Evolutionary conservation across 2,113 vertebrate species (phyloP), one percentile per base, ranked within the genome.

Genomic region (Pseudorasbora parva): DNA sequence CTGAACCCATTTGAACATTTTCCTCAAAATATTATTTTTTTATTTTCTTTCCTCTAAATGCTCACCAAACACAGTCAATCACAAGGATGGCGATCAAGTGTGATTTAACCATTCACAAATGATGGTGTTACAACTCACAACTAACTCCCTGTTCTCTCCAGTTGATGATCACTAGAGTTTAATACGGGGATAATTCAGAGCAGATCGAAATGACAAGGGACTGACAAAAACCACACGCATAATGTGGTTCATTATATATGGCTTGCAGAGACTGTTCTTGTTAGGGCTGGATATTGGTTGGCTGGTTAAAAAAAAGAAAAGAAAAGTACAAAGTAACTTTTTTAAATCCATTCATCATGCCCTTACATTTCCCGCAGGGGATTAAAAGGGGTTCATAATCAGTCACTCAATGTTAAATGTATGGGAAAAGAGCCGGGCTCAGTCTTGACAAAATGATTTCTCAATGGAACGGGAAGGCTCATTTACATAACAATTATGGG

Each of bases 401-500:
- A 91, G 91, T 91, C 90, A 92, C 91, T 91, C 88, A 69, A 25
- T 81, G 88, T 86, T 78, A 57, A 86, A 88, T 90, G 92, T 92
- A 92, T 95, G 92, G 92, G 93, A 94, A 94, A 93, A 60, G 84
- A 90, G 73, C 92, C 89, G 89, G 88, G 88, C 87, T 87, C 88
- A 88, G 89, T 92, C 92, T 93, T 92, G 92, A 94, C 91, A 93
- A 93, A 93, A 95, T 93, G 89, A 94, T 94, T 94, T 94, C 90
- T 94, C 92, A 93, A 93, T 94, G 91, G 88, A 92, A 92, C 79
- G 89, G 92, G 89, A 91, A 91, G 91, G 75, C 87, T 88, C 89
- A 95, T 95, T 95, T 91, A 92, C 94, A 93, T 94, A 89, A 94
- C 92, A 95, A 95, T 94, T 91, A 91, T 93, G 94, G 92, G 93